Evolutionary conservation across 2,888 invertebrate genomes (phyloP).

Genomic region (Dinocampus coccinellae): DNA sequence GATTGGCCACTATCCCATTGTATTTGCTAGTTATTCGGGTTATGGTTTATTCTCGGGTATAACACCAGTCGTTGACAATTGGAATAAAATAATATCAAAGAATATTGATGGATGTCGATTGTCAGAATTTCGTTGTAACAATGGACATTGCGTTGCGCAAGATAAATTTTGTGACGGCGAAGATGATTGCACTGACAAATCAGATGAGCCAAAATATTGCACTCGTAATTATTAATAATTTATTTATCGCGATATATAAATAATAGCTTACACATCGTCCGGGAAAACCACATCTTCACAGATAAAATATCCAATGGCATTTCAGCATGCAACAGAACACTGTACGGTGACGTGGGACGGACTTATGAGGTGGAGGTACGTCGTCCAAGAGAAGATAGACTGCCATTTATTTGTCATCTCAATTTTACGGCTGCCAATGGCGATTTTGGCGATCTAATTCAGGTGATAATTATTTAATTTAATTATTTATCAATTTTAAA

Average conservation of each 20-base stretch:
- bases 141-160: conserved; percentile 76
- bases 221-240: conserved; percentile 76
- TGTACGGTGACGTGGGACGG: conserved; percentile 84
- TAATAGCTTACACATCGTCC: background rate
- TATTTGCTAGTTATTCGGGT: conserved; percentile 57
- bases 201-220: conserved; percentile 82
- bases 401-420: conserved; percentile 85
- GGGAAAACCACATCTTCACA: background rate
- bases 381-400: conserved; percentile 79
- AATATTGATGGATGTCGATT: conserved; percentile 65
- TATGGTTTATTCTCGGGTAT: conserved; percentile 48
- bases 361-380: conserved; percentile 85
- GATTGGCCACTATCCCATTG: conserved; percentile 53
- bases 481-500: background rate
- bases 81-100: conserved; percentile 38
- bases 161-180: conserved; percentile 85
- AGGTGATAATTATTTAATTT: conserved; percentile 71
- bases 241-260: conserved; percentile 7
- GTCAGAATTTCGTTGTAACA: conserved; percentile 70
- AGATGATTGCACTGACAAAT: conserved; percentile 83
- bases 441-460: conserved; percentile 84
- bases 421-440: conserved; percentile 87
- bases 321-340: conserved; percentile 86
- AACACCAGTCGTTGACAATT: conserved; percentile 45
- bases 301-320: conserved; percentile 12